Evolutionary conservation across 1,140 invertebrate genomes (phyloP).

Genomic region (Lutraria rhynchaena): DNA sequence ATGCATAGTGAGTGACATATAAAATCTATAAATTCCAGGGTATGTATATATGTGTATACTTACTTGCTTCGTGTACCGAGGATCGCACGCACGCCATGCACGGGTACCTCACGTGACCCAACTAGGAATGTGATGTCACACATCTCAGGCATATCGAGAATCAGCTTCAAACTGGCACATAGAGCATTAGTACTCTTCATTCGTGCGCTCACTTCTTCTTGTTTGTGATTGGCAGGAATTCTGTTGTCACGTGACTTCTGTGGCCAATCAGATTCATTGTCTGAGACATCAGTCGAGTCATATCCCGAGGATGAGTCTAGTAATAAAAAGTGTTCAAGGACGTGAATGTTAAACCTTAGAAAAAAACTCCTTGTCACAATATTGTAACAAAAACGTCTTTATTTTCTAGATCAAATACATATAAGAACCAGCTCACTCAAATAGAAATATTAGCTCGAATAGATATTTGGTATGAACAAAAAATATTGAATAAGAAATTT

Average conservation of each 20-base stretch:
- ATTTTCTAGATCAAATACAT: too few species aligned
- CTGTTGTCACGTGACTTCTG: neutral
- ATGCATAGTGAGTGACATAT: too few species aligned
- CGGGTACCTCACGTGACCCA: slow-evolving; percentile 49
- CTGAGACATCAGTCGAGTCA: slow-evolving; percentile 46
- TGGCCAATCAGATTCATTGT: slow-evolving; percentile 17
- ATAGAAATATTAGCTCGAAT: too few species aligned
- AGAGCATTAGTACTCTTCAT: slow-evolving; percentile 52
- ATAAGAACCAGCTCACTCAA: too few species aligned
- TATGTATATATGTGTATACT: too few species aligned
- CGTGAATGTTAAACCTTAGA: too few species aligned
- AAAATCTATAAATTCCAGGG: too few species aligned
- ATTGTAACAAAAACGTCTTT: too few species aligned
- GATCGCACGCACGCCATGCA: slow-evolving; percentile 61
- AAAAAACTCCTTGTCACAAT: too few species aligned
- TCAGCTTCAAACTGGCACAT: slow-evolving; percentile 57
- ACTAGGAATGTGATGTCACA: slow-evolving; percentile 66
- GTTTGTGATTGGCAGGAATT: neutral
- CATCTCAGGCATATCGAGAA: slow-evolving; percentile 61
- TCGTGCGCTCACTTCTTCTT: slow-evolving; percentile 19
- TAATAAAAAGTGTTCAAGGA: neutral
- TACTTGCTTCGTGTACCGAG: slow-evolving; percentile 59
- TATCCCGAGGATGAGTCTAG: slow-evolving; percentile 48
- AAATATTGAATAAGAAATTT: too few species aligned
- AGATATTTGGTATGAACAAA: too few species aligned